A percentile compares a stretch with the other conserved stretches of the same genome.
Evolutionary conservation across 2,888 invertebrate genomes (phyloP).

Genomic region (Cerceris rybyensis): DNA sequence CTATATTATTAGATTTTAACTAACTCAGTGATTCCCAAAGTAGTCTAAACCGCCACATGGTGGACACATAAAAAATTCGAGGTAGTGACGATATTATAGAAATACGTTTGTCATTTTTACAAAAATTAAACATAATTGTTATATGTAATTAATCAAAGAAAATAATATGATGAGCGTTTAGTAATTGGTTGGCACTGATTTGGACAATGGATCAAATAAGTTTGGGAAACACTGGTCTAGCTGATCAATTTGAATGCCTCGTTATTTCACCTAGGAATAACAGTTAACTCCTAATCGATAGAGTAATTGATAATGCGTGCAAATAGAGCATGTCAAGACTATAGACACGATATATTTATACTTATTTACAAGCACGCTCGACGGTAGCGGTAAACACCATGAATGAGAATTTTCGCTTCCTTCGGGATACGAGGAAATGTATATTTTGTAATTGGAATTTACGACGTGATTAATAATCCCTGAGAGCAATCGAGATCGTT

Average conservation of each 20-base stretch:
- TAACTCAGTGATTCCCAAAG: background rate
- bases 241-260: no score
- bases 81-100: no score
- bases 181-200: no score
- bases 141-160: no score
- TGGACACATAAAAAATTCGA: no score
- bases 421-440: background rate
- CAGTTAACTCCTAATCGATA: background rate
- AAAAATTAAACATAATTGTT: no score
- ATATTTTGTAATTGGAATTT: background rate
- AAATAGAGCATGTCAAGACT: conserved; percentile 6
- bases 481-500: background rate
- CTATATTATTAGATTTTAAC: background rate
- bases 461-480: background rate
- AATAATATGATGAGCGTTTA: no score
- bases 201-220: no score
- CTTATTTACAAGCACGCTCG: conserved; percentile 7
- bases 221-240: no score
- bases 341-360: conserved; percentile 9
- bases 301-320: background rate
- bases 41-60: background rate
- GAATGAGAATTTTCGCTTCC: conserved; percentile 1
- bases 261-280: no score
- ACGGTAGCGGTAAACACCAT: background rate
- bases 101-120: no score